Evolutionary conservation across 2,888 invertebrate genomes (phyloP).

Genomic region (Oscheius sp.): DNA sequence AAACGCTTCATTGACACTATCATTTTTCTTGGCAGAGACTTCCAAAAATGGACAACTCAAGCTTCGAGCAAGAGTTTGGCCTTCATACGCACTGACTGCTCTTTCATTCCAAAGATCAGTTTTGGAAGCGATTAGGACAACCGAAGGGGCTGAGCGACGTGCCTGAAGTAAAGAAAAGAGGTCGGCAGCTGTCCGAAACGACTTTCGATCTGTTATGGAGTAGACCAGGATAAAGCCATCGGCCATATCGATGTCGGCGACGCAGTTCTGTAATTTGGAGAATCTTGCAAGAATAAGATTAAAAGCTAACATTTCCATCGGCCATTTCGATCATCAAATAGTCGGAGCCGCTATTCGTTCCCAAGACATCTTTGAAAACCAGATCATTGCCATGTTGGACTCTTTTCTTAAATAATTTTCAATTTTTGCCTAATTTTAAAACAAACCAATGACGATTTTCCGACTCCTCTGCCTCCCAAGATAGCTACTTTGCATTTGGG

Average conservation of each 20-base stretch:
- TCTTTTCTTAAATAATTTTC: slow-evolving; percentile 25
- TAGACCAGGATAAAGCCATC: slow-evolving; percentile 47
- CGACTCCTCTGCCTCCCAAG: slow-evolving; percentile 46
- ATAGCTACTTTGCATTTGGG: slow-evolving; percentile 51
- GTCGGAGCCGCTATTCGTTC: slow-evolving; percentile 21
- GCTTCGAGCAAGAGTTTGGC: slow-evolving; percentile 38
- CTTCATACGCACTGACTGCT: slow-evolving; percentile 39
- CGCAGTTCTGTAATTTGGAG: background rate
- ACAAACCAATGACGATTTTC: slow-evolving; percentile 47
- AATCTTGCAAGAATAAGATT: background rate
- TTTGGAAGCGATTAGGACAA: slow-evolving; percentile 44
- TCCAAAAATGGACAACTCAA: slow-evolving; percentile 44
- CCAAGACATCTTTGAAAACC: slow-evolving; percentile 43
- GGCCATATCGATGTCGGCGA: slow-evolving; percentile 33
- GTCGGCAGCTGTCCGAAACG: slow-evolving; percentile 30
- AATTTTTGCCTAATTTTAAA: background rate
- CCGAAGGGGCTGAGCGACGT: slow-evolving; percentile 35
- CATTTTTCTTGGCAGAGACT: slow-evolving; percentile 47
- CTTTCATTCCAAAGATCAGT: slow-evolving; percentile 39
- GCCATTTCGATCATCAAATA: slow-evolving; percentile 43
- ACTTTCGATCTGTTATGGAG: slow-evolving; percentile 41
- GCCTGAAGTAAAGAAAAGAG: background rate
- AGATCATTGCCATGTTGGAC: slow-evolving; percentile 47
- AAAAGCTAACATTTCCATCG: slow-evolving; percentile 33
- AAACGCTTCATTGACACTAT: slow-evolving; percentile 41